A percentile compares a stretch with the other conserved stretches of the same genome.
phyloP scores from a whole-genome alignment of 2,113 vertebrate species.

The Apteryx mantelli region DNA sequence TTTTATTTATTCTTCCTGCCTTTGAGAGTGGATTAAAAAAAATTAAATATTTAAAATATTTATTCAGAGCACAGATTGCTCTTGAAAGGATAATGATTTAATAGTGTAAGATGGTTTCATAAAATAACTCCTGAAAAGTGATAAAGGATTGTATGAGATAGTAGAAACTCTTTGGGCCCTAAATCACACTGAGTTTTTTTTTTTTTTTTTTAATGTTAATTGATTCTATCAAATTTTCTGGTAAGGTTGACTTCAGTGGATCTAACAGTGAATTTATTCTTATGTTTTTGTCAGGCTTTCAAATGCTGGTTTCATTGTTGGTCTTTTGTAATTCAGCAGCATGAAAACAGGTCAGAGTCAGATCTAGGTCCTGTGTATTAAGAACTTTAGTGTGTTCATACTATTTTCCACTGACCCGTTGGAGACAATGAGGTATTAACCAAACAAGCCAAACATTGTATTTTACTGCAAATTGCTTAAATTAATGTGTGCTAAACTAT shows the following conservation, averaged over 20 bases:
- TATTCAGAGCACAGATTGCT: background rate
- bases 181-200: background rate
- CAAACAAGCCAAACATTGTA: background rate
- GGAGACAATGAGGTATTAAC: background rate
- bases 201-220: background rate
- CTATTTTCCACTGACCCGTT: background rate
- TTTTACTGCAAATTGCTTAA: background rate
- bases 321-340: background rate
- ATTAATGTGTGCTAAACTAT: fast-evolving
- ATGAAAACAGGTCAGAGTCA: background rate
- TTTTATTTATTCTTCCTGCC: background rate
- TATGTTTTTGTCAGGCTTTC: background rate
- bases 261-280: background rate
- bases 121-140: background rate
- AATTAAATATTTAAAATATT: background rate
- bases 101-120: no score
- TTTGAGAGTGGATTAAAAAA: background rate
- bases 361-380: background rate
- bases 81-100: background rate
- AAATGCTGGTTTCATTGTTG: background rate
- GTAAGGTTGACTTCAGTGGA: background rate
- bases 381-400: background rate
- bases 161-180: background rate
- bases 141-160: background rate
- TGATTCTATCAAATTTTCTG: background rate